These are phyloP conservation scores for Lanius ludovicianus DNA, from an alignment of 2,113 vertebrate genomes.

Conservation along the genomic window DNA sequence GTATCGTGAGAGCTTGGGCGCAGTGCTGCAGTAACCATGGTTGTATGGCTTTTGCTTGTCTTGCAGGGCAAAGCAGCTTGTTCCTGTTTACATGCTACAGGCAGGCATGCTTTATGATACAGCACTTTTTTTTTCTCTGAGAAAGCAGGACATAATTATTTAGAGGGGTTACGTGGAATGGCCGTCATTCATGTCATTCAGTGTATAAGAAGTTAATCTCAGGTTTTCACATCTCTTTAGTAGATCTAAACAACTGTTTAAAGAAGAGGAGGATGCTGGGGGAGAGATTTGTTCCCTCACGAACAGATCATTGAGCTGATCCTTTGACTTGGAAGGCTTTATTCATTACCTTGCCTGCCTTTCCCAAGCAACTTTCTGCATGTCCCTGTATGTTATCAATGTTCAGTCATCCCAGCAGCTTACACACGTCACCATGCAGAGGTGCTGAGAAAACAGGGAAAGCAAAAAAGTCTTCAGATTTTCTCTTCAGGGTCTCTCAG, in stretches of 20 bases:
- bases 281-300: background rate
- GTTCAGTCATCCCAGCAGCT: background rate
- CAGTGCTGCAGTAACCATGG: background rate
- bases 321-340: background rate
- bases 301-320: background rate
- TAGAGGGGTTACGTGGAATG: background rate
- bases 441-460: background rate
- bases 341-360: background rate
- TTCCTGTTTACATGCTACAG: background rate
- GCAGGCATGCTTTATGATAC: background rate
- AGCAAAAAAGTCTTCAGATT: background rate
- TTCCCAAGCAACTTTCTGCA: conserved; percentile 8
- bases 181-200: background rate
- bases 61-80: background rate
- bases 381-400: background rate
- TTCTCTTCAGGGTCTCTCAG: background rate
- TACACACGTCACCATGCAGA: background rate
- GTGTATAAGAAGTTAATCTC: background rate
- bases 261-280: background rate
- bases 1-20: background rate
- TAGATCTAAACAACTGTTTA: background rate
- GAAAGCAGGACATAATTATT: background rate
- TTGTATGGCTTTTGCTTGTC: background rate
- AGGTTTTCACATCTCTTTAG: background rate
- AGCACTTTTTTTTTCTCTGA: background rate